Base-by-base conservation (phyloP, 1,140 invertebrate genomes). In the Heliconius hermathena region DNA sequence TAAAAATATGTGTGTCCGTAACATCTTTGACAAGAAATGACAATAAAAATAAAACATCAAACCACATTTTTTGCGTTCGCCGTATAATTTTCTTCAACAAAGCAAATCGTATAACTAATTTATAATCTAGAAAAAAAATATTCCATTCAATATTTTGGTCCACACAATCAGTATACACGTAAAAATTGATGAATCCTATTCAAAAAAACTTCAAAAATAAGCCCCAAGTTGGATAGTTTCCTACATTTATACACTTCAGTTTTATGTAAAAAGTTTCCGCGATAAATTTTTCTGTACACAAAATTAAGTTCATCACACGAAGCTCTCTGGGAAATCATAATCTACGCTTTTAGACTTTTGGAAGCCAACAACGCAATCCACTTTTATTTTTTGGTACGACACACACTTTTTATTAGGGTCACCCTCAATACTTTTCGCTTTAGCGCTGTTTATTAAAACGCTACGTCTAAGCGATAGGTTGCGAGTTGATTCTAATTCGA, bases 381-480 rank as follows among this genome's bases (percentile, higher is more conserved):
- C 90, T 80, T 87, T 92, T 74, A 93, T 87, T 82, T 92, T 93
- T 81, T 92, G 89, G 77, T 91, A 92, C 29, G 85, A 81, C 13
- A 91, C 89, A 74, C 86, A 87, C 76, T 89, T 89, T 82, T 90
- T 91, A 81, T 87, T 88, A 60, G 75, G 83, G 72, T 92, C 91
- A 54, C 85, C 84, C 49, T 95, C 94, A 9, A 94, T 80, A 82
- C 93, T 94, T 82, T 89, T 93, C 11, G 90, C 89, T 81, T 93
- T 94, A 20, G 92, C 90, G 81, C 91, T 94, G 77, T 93, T 95
- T 87, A 95, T 90, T 76, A 95, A 88, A 66, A 95, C 94, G 74
- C 91, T 95, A 29, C 94, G 93, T 52, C 95, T 88, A 26, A 95
- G 85, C 8, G 95, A 95, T 77, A 87, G 81, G 52, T 79, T 83